Evolutionary conservation across 2,888 invertebrate genomes (phyloP).

Genomic region (Embidobia sp.): DNA sequence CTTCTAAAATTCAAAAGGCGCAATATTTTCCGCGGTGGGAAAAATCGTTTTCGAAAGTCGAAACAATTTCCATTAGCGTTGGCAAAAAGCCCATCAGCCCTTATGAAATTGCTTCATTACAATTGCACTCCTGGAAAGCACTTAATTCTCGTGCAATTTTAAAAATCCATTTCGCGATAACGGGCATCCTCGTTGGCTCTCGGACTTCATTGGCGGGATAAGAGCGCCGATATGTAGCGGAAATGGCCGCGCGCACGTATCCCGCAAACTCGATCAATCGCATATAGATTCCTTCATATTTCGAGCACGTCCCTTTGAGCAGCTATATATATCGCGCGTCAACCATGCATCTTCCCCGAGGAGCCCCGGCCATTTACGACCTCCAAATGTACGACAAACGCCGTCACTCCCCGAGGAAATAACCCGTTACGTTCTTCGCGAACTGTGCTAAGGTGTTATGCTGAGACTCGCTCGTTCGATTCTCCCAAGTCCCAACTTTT

Average conservation of each 20-base stretch:
- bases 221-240: conserved; percentile 44
- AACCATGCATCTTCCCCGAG: conserved; percentile 52
- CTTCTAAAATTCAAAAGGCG: too few species aligned
- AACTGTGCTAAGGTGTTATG: conserved; percentile 12
- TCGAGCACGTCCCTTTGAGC: conserved; percentile 53
- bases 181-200: conserved; percentile 12
- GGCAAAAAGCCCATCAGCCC: conserved; percentile 44
- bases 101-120: conserved; percentile 53
- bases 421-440: conserved; percentile 39
- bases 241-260: conserved; percentile 47
- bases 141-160: conserved; percentile 54
- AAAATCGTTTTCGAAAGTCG: too few species aligned
- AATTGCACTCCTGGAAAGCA: conserved; percentile 47
- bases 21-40: too few species aligned
- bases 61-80: conserved; percentile 50
- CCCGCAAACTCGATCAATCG: conserved; percentile 59
- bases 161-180: conserved; percentile 56
- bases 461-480: too few species aligned
- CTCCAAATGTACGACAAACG: conserved; percentile 54
- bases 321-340: conserved; percentile 49
- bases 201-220: conserved; percentile 53
- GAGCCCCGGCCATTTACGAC: conserved; percentile 49
- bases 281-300: conserved; percentile 61
- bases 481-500: too few species aligned
- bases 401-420: conserved; percentile 36